phyloP scores from a whole-genome alignment of 2,888 invertebrate genomes.

The Dioctria rufipes region DNA sequence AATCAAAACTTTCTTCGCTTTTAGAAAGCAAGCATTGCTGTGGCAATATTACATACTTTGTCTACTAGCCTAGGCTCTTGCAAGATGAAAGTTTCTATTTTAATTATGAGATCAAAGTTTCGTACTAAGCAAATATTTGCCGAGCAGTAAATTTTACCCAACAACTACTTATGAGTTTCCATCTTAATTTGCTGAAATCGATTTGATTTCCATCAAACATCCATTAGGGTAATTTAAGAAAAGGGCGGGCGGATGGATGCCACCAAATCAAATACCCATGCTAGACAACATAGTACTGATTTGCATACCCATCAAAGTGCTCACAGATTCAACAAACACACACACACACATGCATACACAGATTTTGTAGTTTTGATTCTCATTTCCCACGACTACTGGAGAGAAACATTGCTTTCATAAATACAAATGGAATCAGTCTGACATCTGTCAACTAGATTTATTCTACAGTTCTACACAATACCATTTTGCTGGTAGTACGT shows the following conservation, averaged over 20 bases:
- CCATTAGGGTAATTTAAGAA: constrained; percentile 7
- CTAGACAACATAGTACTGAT: neutral
- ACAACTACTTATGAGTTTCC: neutral
- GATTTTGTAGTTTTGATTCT: neutral
- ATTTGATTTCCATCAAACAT: neutral
- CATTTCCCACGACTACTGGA: neutral
- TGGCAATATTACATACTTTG: no score
- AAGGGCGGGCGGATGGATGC: neutral
- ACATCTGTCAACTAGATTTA: constrained; percentile 17
- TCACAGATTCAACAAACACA: neutral
- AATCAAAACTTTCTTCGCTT: no score
- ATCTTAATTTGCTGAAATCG: neutral
- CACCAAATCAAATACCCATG: constrained; percentile 11
- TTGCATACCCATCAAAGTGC: constrained; percentile 1
- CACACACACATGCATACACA: neutral
- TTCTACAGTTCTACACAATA: neutral
- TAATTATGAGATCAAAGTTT: no score
- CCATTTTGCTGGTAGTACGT: no score
- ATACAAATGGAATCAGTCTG: constrained; percentile 26
- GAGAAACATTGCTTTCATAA: constrained; percentile 6
- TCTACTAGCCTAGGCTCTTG: no score
- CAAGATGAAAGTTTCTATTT: no score
- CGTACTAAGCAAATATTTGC: no score
- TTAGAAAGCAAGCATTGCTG: no score
- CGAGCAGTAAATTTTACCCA: no score